These are phyloP conservation scores for Calliopsis andreniformis DNA, from an alignment of 1,140 invertebrate genomes.

Conservation along the genomic window DNA sequence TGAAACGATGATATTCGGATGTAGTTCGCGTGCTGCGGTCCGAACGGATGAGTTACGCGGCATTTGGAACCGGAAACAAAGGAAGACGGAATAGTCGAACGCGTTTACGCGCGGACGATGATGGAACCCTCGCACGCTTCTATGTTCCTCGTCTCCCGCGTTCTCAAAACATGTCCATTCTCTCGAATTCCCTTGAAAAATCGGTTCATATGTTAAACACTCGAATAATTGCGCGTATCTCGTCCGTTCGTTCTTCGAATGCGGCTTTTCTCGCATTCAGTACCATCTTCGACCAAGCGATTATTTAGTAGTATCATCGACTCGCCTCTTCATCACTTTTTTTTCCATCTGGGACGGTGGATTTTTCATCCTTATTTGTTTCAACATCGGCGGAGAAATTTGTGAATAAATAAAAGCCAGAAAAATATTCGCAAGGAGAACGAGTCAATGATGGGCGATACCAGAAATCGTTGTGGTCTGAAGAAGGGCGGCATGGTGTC, in stretches of 20 bases:
- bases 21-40: conserved; percentile 27
- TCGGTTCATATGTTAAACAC: neutral
- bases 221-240: conserved; percentile 48
- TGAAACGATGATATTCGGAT: conserved; percentile 55
- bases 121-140: no score
- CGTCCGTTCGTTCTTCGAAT: conserved; percentile 34
- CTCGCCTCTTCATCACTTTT: conserved; percentile 5
- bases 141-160: no score
- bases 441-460: neutral
- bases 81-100: neutral
- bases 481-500: neutral
- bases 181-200: no score
- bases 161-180: no score
- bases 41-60: conserved; percentile 15
- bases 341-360: conserved; percentile 38
- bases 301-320: neutral
- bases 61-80: neutral
- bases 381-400: neutral
- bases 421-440: conserved; percentile 27
- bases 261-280: neutral
- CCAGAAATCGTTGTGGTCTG: neutral
- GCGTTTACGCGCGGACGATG: no score
- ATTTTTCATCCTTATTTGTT: neutral
- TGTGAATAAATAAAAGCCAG: conserved; percentile 29
- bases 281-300: neutral